These are phyloP conservation scores for Philonicus albiceps DNA, from an alignment of 2,888 invertebrate species.

Conservation along the genomic window DNA sequence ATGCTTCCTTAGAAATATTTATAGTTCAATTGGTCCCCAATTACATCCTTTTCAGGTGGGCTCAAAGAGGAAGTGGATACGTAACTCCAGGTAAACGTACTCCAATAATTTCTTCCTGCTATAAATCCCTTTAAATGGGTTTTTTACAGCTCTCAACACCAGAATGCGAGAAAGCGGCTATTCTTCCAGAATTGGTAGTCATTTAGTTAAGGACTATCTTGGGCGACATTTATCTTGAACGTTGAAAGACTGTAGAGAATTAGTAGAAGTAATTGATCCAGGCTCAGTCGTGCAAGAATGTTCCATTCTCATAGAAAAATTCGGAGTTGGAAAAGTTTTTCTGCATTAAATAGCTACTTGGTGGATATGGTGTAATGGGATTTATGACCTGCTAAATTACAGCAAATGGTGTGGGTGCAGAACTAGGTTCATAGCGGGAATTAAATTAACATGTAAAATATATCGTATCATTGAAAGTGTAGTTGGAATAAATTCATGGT, in stretches of 20 bases:
- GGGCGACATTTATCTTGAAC: constrained; percentile 20
- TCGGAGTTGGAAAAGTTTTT: neutral
- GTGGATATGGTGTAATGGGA: neutral
- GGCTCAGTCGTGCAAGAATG: neutral
- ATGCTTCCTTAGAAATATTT: neutral
- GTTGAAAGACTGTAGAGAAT: neutral
- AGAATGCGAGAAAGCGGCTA: constrained; percentile 16
- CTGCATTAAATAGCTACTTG: constrained; percentile 11
- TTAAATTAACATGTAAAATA: neutral
- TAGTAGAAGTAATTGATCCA: constrained; percentile 13
- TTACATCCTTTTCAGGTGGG: neutral
- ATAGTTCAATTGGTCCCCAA: neutral
- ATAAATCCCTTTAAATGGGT: neutral
- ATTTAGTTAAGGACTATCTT: neutral
- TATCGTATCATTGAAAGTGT: neutral
- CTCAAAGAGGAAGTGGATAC: neutral
- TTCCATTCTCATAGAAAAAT: neutral
- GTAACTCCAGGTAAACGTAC: neutral
- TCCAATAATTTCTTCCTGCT: neutral
- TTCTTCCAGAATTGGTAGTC: constrained; percentile 13
- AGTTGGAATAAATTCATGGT: neutral
- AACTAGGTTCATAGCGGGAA: neutral
- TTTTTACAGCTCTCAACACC: neutral
- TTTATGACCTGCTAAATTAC: constrained; percentile 6
- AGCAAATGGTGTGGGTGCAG: neutral